Conservation (phyloP, 2,888 invertebrate species). For the Phlogophora meticulosa region DNA sequence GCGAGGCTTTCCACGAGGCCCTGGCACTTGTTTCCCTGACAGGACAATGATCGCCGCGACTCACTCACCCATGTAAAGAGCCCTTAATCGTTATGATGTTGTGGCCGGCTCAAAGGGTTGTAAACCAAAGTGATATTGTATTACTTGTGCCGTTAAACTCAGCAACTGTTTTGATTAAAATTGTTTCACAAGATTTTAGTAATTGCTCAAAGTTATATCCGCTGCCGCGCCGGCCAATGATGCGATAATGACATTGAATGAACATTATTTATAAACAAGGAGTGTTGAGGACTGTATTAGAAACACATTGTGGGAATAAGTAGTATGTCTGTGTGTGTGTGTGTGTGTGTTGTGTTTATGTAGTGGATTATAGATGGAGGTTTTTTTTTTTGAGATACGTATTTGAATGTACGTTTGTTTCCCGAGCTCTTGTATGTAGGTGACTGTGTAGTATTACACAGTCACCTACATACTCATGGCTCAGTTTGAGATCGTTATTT, state of each 20-base stretch:
- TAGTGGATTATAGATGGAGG: no score
- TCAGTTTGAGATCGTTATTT: slow-evolving; percentile 1
- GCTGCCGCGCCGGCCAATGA: background rate
- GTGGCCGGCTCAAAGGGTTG: slow-evolving; percentile 51
- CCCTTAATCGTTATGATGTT: slow-evolving; percentile 39
- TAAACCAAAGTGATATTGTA: slow-evolving; percentile 56
- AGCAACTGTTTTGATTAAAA: slow-evolving; percentile 63
- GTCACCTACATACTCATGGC: no score
- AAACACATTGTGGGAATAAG: no score
- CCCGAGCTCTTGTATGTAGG: no score
- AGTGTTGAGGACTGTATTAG: no score
- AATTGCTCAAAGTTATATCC: slow-evolving; percentile 32
- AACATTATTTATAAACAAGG: no score
- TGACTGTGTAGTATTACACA: no score
- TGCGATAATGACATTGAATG: background rate
- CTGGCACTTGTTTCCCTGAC: background rate
- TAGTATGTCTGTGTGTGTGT: no score
- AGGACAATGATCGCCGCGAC: background rate
- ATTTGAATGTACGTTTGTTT: no score
- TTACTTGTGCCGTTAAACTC: slow-evolving; percentile 47
- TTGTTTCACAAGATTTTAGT: slow-evolving; percentile 56
- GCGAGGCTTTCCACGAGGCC: no score
- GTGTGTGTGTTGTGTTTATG: no score
- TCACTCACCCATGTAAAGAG: background rate
- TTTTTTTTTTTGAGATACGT: no score